These are phyloP conservation scores for Leptopilina drosophilae DNA, from an alignment of 2,888 invertebrate species.

Conservation along the genomic window DNA sequence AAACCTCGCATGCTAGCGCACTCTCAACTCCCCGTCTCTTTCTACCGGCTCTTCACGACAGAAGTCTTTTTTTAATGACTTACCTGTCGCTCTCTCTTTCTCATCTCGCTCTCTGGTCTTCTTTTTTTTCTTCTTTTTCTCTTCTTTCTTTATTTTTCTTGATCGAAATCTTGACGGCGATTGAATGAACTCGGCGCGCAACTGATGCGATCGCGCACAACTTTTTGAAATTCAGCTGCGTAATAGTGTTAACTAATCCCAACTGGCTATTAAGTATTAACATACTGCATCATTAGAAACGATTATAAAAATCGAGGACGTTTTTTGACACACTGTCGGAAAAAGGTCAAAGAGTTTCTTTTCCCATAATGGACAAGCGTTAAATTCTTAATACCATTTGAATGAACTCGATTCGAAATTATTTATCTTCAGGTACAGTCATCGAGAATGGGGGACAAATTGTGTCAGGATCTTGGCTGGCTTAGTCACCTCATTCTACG, in stretches of 20 bases:
- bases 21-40: slow-evolving; percentile 42
- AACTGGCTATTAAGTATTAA: background rate
- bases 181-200: slow-evolving; percentile 27
- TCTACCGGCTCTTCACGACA: slow-evolving; percentile 32
- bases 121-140: no score
- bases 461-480: no score
- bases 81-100: slow-evolving; percentile 37
- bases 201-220: slow-evolving; percentile 24
- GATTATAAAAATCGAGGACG: background rate
- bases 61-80: slow-evolving; percentile 41
- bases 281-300: slow-evolving; percentile 7
- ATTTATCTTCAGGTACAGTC: no score
- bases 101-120: no score
- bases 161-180: slow-evolving; percentile 40
- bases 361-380: background rate
- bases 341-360: background rate
- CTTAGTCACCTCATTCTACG: no score
- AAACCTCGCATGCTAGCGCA: slow-evolving; percentile 33
- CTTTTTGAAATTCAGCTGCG: slow-evolving; percentile 34
- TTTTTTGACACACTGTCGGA: background rate
- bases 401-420: no score
- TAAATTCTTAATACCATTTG: no score
- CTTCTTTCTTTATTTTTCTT: background rate
- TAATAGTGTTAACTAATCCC: slow-evolving; percentile 31
- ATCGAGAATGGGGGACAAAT: no score